Conservation (phyloP, 2,797 vertebrate species). For the Acomys russatus region DNA sequence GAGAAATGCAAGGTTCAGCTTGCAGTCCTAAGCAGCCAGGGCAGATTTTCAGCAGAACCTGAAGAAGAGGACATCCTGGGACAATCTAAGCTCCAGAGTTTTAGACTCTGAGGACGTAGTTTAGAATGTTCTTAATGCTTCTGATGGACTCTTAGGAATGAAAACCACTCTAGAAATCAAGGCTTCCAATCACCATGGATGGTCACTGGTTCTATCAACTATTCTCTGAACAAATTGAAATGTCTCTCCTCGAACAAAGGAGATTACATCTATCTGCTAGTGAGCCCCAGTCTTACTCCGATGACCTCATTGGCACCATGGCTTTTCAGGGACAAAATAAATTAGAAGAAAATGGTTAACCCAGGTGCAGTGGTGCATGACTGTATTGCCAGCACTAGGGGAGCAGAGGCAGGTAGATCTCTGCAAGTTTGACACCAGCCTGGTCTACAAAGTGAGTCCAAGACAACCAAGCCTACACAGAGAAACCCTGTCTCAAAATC, state of each 20-base stretch:
- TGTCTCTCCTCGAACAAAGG: fast-evolving
- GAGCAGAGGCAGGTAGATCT: too few species aligned
- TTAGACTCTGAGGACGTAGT: background rate
- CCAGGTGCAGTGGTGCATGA: too few species aligned
- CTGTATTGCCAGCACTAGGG: too few species aligned
- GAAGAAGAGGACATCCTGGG: background rate
- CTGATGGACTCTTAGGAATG: background rate
- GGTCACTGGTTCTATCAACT: too few species aligned
- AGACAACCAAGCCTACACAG: too few species aligned
- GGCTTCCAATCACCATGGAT: background rate
- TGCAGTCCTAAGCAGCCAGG: background rate
- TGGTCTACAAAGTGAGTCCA: too few species aligned
- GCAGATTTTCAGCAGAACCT: background rate
- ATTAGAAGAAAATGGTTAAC: background rate
- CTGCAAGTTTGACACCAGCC: too few species aligned
- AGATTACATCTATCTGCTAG: background rate
- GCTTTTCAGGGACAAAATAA: background rate
- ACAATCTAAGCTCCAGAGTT: background rate
- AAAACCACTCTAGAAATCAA: fast-evolving
- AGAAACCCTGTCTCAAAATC: too few species aligned
- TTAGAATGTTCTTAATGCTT: background rate
- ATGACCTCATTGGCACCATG: background rate
- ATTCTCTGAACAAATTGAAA: background rate
- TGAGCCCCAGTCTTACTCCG: background rate
- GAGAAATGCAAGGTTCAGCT: background rate